Evolutionary conservation across 2,888 invertebrate genomes (phyloP).

Genomic region (Oxyteleia sp.): DNA sequence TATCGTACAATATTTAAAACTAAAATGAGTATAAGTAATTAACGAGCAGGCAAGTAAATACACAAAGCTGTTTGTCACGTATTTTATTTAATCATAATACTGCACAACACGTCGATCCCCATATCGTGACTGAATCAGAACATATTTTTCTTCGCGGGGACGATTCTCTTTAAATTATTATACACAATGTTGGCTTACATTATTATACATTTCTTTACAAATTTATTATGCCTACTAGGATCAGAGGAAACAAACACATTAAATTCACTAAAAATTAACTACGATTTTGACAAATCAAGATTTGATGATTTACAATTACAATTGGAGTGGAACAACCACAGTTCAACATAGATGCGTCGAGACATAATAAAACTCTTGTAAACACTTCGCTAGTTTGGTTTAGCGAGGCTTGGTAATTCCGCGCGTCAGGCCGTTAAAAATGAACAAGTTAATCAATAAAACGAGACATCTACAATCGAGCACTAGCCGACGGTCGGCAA

Average conservation of each 20-base stretch:
- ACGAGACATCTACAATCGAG: slow-evolving; percentile 46
- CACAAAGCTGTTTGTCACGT: too few relatives aligned
- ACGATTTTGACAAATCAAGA: slow-evolving; percentile 35
- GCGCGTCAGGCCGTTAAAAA: slow-evolving; percentile 59
- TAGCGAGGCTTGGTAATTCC: slow-evolving; percentile 11
- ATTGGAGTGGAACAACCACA: slow-evolving; percentile 20
- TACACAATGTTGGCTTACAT: slow-evolving; percentile 77
- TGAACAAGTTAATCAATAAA: slow-evolving; percentile 65
- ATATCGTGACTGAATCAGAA: too few relatives aligned
- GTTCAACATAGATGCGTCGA: slow-evolving; percentile 3
- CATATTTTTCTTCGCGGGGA: slow-evolving; percentile 72
- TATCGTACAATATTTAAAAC: too few relatives aligned
- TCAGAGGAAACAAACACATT: slow-evolving; percentile 58
- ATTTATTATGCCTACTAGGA: slow-evolving; percentile 76
- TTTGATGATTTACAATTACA: slow-evolving; percentile 22
- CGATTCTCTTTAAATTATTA: slow-evolving; percentile 78
- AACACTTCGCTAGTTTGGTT: slow-evolving; percentile 14
- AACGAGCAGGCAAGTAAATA: too few relatives aligned
- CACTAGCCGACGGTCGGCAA: slow-evolving; percentile 53
- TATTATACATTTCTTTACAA: slow-evolving; percentile 80
- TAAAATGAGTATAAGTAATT: too few relatives aligned
- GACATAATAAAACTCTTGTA: slow-evolving; percentile 56
- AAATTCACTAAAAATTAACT: slow-evolving; percentile 54
- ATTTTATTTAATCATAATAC: too few relatives aligned
- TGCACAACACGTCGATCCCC: too few relatives aligned